phyloP scores from a whole-genome alignment of 2,113 vertebrate species.

The Chionodraco myersi region DNA sequence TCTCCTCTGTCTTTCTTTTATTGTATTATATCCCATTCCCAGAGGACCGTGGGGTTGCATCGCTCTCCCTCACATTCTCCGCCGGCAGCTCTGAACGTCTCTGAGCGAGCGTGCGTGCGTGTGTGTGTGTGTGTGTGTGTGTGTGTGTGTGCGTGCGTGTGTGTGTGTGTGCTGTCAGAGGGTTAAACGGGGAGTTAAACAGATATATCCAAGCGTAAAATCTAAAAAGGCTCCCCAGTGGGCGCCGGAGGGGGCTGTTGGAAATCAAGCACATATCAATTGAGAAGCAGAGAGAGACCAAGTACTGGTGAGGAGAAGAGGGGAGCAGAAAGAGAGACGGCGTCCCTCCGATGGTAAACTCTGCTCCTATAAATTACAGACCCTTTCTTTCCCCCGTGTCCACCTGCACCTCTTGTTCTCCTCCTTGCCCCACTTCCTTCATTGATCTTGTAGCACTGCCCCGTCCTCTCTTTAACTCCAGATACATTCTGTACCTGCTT shows the following conservation, averaged over 20 bases:
- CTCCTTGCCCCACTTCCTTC: background rate
- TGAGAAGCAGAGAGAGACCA: conserved; percentile 89
- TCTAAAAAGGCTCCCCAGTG: conserved; percentile 98
- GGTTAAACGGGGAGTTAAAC: conserved; percentile 99
- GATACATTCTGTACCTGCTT: conserved; percentile 14
- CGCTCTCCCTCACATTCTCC: conserved; percentile 51
- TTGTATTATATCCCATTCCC: conserved; percentile 71
- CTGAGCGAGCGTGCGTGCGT: conserved; percentile 48
- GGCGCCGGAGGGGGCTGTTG: conserved; percentile 92
- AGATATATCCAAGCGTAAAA: conserved; percentile 99
- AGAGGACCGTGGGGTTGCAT: conserved; percentile 58
- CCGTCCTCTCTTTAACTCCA: background rate
- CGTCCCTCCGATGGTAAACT: background rate
- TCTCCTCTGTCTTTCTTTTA: conserved; percentile 65
- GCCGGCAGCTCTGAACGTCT: conserved; percentile 25
- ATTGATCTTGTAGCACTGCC: background rate
- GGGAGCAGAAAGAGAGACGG: conserved; percentile 71
- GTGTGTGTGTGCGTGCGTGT: conserved; percentile 71
- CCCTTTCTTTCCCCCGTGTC: conserved; percentile 24
- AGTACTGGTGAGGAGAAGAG: conserved; percentile 82
- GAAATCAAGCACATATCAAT: conserved; percentile 99
- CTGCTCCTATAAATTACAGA: conserved; percentile 38
- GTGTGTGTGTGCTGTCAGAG: conserved; percentile 86
- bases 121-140: conserved; percentile 71
- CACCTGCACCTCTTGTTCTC: background rate